A percentile compares a stretch with the other conserved stretches of the same genome.
phyloP scores from a whole-genome alignment of 2,797 vertebrate species.

The Todus mexicanus region DNA sequence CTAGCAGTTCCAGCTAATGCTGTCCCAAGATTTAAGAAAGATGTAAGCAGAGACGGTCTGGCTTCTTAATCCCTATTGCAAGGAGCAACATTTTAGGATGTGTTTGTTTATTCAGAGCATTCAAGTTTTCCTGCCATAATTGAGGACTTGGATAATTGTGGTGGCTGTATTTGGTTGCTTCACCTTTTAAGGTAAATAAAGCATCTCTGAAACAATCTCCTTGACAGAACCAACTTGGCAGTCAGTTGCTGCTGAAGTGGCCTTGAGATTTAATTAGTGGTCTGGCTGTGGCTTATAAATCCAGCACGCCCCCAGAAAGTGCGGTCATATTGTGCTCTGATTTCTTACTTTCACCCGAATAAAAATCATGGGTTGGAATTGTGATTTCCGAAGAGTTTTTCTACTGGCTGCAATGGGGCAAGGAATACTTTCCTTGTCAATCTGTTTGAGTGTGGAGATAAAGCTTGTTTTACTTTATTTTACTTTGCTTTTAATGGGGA shows the following conservation, averaged over 20 bases:
- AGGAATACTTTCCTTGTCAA: background rate
- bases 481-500: background rate
- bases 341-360: background rate
- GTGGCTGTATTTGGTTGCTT: background rate
- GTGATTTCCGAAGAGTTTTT: background rate
- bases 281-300: background rate
- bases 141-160: background rate
- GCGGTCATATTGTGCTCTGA: background rate
- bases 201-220: background rate
- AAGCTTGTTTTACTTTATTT: background rate
- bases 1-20: background rate
- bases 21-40: background rate
- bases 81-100: background rate
- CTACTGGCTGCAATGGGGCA: background rate
- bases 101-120: background rate
- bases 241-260: background rate
- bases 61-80: background rate
- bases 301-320: background rate
- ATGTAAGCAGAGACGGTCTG: background rate
- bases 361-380: background rate
- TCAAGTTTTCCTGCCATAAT: background rate
- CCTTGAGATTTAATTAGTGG: background rate
- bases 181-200: slow-evolving; percentile 2
- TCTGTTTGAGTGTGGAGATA: background rate
- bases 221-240: background rate